Conservation (phyloP, 2,113 vertebrate species). For the Barbus barbus region DNA sequence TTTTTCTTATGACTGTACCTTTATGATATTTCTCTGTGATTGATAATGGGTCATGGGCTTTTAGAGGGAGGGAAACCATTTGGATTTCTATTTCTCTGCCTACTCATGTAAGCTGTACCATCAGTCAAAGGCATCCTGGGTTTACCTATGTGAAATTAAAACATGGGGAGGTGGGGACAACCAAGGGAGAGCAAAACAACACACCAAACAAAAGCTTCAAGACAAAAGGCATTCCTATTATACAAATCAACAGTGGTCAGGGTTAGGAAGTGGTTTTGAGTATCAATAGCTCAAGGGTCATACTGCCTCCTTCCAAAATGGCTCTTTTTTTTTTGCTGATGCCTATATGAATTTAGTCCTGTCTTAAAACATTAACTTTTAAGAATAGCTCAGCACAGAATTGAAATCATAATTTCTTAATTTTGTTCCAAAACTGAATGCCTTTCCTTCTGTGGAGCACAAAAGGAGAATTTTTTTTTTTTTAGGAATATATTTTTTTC, state of each 20-base stretch:
- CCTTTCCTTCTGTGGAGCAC: background rate
- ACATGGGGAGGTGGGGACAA: constrained; percentile 61
- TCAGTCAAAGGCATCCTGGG: constrained; percentile 71
- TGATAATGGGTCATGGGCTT: constrained; percentile 74
- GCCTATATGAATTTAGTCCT: background rate
- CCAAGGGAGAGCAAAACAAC: constrained; percentile 53
- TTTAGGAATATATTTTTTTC: too few species aligned
- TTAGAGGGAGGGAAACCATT: constrained; percentile 72
- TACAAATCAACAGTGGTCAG: constrained; percentile 34
- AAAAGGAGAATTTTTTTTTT: background rate
- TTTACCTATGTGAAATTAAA: constrained; percentile 76
- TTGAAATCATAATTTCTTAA: background rate
- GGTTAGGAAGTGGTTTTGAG: background rate
- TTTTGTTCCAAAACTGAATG: background rate
- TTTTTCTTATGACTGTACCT: constrained; percentile 32
- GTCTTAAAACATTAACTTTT: background rate
- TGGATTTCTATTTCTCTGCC: constrained; percentile 77
- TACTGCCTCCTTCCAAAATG: too few species aligned
- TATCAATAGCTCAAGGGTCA: background rate
- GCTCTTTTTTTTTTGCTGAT: background rate
- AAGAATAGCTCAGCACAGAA: background rate
- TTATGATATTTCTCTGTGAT: constrained; percentile 76
- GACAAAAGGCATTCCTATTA: constrained; percentile 18
- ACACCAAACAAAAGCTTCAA: constrained; percentile 45
- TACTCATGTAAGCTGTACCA: constrained; percentile 69